Evolutionary conservation across 2,888 invertebrate species (phyloP), one percentile per base, ranked within the genome.

Genomic region (Tenthredo livida): DNA sequence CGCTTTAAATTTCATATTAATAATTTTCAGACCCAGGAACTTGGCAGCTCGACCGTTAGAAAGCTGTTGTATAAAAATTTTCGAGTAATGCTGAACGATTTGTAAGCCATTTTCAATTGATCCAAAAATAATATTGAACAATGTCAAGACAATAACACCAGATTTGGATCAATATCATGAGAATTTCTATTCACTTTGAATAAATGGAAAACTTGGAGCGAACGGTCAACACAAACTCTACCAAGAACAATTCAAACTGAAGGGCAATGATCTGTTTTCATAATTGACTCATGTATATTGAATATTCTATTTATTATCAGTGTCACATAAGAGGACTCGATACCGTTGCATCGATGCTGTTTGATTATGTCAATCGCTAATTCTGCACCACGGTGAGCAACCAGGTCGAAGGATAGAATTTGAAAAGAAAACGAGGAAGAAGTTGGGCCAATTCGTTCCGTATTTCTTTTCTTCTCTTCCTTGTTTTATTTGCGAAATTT

Each of bases 301-400:
- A 67, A 67, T 67, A 67, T 67, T 67, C 33, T 33, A 25, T 67
- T 67, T 67, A 67, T 67, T 33, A 67, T 33, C 29, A 10, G 33
- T 67, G 67, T 67, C 25, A 17, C 1, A 3, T 15, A 67, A 15
- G 67, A 67, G 6, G 33, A 33, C 33, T 29, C 15, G 33, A 33
- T 33, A 17, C 67, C 10, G 25, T 29, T 12, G 25, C 61, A 29
- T 25, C 3, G 25, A 25, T 25, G 10, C 21, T 25, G 25, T 29
- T 25, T 25, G 25, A 25, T 61, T 12, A 61, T 10, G 25, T n/a
- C 54, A 7, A 54, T n/a, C n/a, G 2, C 54, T 25, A 25, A 61
- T 10, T 10, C 61, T 61, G 61, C 25, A 61, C 21, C 10, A 0
- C 25, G 25, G 3, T 25, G 25, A 10, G 61, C 61, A 4, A 25